Evolutionary conservation across 2,888 invertebrate genomes (phyloP).

Genomic region (Boloria euphrosyne): DNA sequence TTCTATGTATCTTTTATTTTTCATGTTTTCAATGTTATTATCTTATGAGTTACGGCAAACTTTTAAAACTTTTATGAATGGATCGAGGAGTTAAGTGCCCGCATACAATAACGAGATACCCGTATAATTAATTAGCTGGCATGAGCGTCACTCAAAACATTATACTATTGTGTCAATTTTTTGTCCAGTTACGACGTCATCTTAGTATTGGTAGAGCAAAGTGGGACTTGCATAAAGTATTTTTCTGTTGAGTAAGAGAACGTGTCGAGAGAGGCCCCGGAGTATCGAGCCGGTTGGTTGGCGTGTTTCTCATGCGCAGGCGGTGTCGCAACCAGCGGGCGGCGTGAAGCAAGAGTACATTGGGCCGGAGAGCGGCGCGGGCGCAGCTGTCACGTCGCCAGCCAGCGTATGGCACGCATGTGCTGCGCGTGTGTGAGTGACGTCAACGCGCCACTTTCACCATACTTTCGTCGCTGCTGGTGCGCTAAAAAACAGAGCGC

Average conservation of each 20-base stretch:
- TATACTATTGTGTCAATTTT: conserved; percentile 38
- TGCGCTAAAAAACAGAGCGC: conserved; percentile 76
- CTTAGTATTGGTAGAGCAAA: conserved; percentile 25
- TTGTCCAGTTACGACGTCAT: conserved; percentile 24
- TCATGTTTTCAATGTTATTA: background rate
- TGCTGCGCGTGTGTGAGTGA: conserved; percentile 76
- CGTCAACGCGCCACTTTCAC: conserved; percentile 81
- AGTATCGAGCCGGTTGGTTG: conserved; percentile 66
- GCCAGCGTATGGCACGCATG: conserved; percentile 57
- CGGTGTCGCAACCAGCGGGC: conserved; percentile 62
- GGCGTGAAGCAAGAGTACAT: conserved; percentile 63
- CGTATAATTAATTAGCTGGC: conserved; percentile 66
- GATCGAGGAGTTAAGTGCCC: conserved; percentile 55
- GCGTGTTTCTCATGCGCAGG: conserved; percentile 70
- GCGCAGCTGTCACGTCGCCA: conserved; percentile 51
- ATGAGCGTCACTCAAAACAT: conserved; percentile 55
- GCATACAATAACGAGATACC: conserved; percentile 61
- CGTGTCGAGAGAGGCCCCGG: conserved; percentile 74
- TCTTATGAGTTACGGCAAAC: background rate
- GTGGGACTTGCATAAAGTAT: conserved; percentile 41
- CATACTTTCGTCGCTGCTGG: conserved; percentile 79
- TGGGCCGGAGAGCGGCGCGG: conserved; percentile 63
- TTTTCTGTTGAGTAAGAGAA: conserved; percentile 70
- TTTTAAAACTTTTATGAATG: background rate
- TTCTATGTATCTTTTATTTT: background rate